These are phyloP conservation scores for Monodelphis domestica DNA, from an alignment of 2,797 vertebrate genomes.

Conservation along the genomic window DNA sequence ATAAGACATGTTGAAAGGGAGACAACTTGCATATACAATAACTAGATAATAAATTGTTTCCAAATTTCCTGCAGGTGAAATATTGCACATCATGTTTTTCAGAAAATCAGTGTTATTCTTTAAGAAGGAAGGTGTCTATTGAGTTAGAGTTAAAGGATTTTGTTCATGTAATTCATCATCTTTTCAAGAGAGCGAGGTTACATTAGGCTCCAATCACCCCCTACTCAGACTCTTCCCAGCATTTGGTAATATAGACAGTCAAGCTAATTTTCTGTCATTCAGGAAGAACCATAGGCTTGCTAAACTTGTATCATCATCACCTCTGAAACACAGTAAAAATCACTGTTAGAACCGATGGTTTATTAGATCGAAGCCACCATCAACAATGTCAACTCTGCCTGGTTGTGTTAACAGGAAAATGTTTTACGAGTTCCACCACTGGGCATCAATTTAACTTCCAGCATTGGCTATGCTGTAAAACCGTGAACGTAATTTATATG, in stretches of 20 bases:
- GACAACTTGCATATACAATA: slow-evolving; percentile 51
- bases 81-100: slow-evolving; percentile 63
- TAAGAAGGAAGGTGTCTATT: slow-evolving; percentile 51
- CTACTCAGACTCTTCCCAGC: slow-evolving; percentile 53
- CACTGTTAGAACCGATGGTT: slow-evolving; percentile 80
- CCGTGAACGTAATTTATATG: slow-evolving; percentile 80
- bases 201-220: slow-evolving; percentile 59
- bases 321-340: slow-evolving; percentile 81
- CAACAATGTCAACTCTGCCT: slow-evolving; percentile 81
- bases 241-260: slow-evolving; percentile 65
- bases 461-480: slow-evolving; percentile 78
- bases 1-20: slow-evolving; percentile 63
- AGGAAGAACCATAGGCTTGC: slow-evolving; percentile 78
- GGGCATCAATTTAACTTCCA: slow-evolving; percentile 84
- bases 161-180: slow-evolving; percentile 43
- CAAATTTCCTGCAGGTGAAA: slow-evolving; percentile 68
- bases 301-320: slow-evolving; percentile 80
- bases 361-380: slow-evolving; percentile 83
- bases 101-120: slow-evolving; percentile 69
- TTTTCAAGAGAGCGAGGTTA: slow-evolving; percentile 70
- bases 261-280: slow-evolving; percentile 81
- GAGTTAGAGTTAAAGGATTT: slow-evolving; percentile 62
- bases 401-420: slow-evolving; percentile 81
- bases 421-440: slow-evolving; percentile 82
- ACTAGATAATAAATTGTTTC: slow-evolving; percentile 68